Evolutionary conservation across 2,888 invertebrate genomes (phyloP), one percentile per base, ranked within the genome.

Genomic region (Petrolisthes cinctipes): DNA sequence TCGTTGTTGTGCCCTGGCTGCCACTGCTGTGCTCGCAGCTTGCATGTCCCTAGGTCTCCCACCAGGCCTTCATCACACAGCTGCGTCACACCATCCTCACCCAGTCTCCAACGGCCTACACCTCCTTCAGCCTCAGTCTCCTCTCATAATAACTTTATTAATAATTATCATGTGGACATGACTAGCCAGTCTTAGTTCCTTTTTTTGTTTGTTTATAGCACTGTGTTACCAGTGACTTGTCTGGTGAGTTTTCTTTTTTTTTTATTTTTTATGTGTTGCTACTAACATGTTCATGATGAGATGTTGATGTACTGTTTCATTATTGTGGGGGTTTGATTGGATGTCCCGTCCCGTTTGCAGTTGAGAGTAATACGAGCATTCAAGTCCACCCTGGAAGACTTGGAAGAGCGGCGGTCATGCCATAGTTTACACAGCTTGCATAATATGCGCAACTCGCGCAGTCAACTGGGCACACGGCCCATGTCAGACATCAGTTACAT

Each of bases 291-390:
- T 84, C 79, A 83, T 87, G 87, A 87, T 87, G 83, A 87, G 87
- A 87, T 87, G 87, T 87, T 82, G 87, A 87, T 87, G 87, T 87
- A 80, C 82, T 87, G 87, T 87, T 87, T 84, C 87, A 87, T 83
- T 83, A 82, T 80, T 83, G 83, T 84, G 87, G 89, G 89, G 89
- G 86, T 89, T 89, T 89, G 89, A 89, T 86, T 89, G 84, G 89
- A 85, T 91, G 82, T 89, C 89, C 85, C 88, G 83, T 93, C 94
- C 94, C 94, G 95, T 95, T 97, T 97, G 95, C 98, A 99, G 99
- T 96, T 99, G 95, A 97, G 99, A 94, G 99, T 99, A 94, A 98
- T 99, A 95, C 97, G 98, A 95, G 99, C 99, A 94, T 99, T 99
- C 97, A 98, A 97, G 95, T 98, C 98, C 93, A 98, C 97, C 93